phyloP scores from a whole-genome alignment of 1,140 invertebrate species.

The Calliphora vicina region DNA sequence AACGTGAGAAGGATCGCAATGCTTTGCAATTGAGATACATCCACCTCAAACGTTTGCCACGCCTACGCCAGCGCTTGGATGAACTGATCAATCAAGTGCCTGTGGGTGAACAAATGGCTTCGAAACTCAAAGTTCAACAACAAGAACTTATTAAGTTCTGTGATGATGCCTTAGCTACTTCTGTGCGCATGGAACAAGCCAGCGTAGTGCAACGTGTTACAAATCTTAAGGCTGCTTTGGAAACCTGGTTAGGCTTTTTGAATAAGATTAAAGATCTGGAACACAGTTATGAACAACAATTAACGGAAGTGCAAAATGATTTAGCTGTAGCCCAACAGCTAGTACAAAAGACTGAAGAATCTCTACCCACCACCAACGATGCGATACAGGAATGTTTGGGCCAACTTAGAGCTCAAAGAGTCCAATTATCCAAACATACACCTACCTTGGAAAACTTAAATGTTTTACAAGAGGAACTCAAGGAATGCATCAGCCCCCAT shows the following conservation, averaged over 20 bases:
- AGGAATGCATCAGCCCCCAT: constrained; percentile 84
- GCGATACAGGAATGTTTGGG: constrained; percentile 68
- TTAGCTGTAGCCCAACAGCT: constrained; percentile 70
- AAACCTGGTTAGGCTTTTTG: constrained; percentile 82
- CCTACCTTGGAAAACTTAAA: constrained; percentile 73
- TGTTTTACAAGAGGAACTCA: constrained; percentile 81
- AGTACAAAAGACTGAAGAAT: constrained; percentile 64
- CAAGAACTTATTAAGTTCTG: constrained; percentile 75
- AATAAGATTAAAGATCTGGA: constrained; percentile 70
- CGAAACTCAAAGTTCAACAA: constrained; percentile 72
- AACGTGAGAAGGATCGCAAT: constrained; percentile 80
- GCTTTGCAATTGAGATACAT: constrained; percentile 81
- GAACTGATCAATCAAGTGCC: constrained; percentile 73
- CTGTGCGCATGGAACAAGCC: constrained; percentile 81
- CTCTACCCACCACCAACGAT: constrained; percentile 62
- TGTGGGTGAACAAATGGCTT: constrained; percentile 71
- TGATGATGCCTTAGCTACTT: constrained; percentile 77
- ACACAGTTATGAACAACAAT: constrained; percentile 69
- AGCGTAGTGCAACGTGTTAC: constrained; percentile 77
- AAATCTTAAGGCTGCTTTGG: constrained; percentile 79
- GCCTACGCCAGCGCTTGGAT: constrained; percentile 75
- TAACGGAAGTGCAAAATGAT: constrained; percentile 66
- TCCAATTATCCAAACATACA: constrained; percentile 68
- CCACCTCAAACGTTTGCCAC: constrained; percentile 76
- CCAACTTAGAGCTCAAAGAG: constrained; percentile 68